Evolutionary conservation across 2,888 invertebrate species (phyloP), one percentile per base, ranked within the genome.

Genomic region (Hirtodrosophila histrioides): DNA sequence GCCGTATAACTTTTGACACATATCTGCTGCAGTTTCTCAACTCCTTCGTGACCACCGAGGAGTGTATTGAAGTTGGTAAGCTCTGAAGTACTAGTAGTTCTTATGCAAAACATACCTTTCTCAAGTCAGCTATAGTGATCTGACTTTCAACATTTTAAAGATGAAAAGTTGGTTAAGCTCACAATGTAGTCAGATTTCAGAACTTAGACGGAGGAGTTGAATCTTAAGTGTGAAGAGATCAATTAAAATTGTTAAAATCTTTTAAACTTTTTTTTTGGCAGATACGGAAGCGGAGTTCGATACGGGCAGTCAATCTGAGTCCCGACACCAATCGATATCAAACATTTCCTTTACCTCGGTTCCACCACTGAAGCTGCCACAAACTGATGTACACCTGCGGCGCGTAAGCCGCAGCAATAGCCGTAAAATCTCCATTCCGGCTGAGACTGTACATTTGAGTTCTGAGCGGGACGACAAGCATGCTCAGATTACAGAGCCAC

Each of bases 361-460:
- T 10, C 45, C 48, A 69, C 4, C 27, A 1, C 11, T 48, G 3
- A 53, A 51, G 10, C 2, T 54, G 27, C 12, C 53, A 3, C 44
- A 65, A 7, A 66, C 23, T 11, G 74, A 64, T 3, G 57, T 64
- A 0, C 61, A 60, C 9, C 35, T 67, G 10, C 79, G 80, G 11
- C 88, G 86, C 12, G 66, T 84, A 0, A 89, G 87, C 10, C 81
- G 88, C 3, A 45, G 39, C 3, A 88, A 85, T 55, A 68, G 82
- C 8, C 86, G 90, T 9, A 90, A 88, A 66, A 73, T 89, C 11
- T 88, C 89, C 2, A 83, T 88, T 24, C 91, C 91, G 0, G 90
- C 89, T 49, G 91, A 92, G 73, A 92, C 92, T 0, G 80, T 92
- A 46, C 92, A 92, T 50, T 85, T 89, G 2, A 92, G 92, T 48